A percentile compares a stretch with the other conserved stretches of the same genome.
Conservation (phyloP, 2,888 invertebrate genomes). For the Dryococelus australis region DNA sequence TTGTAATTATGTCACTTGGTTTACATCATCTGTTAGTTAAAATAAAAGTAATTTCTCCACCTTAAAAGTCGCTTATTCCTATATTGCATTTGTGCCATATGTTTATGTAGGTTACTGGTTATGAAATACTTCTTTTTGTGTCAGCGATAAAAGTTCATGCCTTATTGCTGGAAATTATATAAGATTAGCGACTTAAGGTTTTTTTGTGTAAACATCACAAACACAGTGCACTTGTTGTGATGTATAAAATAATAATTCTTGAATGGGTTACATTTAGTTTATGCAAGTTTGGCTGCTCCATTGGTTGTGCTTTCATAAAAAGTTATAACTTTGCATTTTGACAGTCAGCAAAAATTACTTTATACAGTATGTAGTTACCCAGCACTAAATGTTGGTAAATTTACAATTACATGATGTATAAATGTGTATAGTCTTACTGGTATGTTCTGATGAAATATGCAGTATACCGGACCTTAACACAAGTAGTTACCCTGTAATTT, state of each 20-base stretch:
- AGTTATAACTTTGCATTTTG: not conserved
- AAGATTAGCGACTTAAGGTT: not conserved
- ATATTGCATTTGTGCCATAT: not conserved
- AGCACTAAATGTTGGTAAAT: too few species aligned
- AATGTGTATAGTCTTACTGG: too few species aligned
- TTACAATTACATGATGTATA: too few species aligned
- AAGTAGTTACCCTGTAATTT: not conserved
- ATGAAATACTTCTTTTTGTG: not conserved
- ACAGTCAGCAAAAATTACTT: too few species aligned
- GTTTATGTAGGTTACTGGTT: not conserved
- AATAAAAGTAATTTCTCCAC: not conserved
- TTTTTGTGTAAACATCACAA: not conserved
- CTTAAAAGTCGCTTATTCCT: not conserved
- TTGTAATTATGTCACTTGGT: not conserved
- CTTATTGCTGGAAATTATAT: not conserved
- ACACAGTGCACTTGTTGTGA: not conserved
- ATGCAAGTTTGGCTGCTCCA: not conserved
- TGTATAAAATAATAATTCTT: not conserved
- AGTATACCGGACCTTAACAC: not conserved
- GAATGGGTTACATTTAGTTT: not conserved
- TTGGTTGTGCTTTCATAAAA: not conserved
- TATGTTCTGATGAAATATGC: too few species aligned
- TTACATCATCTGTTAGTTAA: not conserved
- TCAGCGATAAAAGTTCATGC: not conserved
- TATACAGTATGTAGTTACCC: too few species aligned